phyloP scores from a whole-genome alignment of 23 tunicate species.

The Halocynthia aurantium region DNA sequence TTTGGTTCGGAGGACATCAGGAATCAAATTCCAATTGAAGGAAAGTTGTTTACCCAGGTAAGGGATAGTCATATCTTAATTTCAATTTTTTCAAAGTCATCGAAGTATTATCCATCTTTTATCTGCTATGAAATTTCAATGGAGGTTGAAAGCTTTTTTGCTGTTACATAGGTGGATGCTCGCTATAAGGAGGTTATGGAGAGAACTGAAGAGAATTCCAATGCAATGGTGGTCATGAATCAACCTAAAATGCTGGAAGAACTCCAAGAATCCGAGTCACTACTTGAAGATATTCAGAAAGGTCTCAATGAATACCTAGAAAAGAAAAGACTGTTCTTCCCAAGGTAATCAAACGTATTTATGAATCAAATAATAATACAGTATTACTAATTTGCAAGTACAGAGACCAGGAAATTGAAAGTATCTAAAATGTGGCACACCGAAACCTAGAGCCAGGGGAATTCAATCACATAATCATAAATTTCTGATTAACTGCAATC shows the following conservation, averaged over 20 bases:
- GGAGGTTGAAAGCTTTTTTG: conserved; percentile 8
- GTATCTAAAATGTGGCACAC: too few relatives aligned
- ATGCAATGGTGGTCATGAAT: conserved; percentile 66
- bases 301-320: conserved; percentile 77
- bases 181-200: conserved; percentile 53
- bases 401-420: too few relatives aligned
- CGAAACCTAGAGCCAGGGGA: too few relatives aligned
- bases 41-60: conserved; percentile 77
- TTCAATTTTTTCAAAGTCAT: neutral
- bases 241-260: conserved; percentile 63
- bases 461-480: too few relatives aligned
- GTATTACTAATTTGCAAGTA: too few relatives aligned
- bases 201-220: conserved; percentile 48
- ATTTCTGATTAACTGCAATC: too few relatives aligned
- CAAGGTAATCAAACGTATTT: conserved; percentile 30
- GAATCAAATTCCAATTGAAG: conserved; percentile 77
- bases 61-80: neutral
- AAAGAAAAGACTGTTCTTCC: conserved; percentile 73
- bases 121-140: neutral
- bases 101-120: neutral
- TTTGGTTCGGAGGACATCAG: conserved; percentile 91
- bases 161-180: conserved; percentile 45
- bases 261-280: conserved; percentile 49
- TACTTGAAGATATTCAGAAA: conserved; percentile 79
- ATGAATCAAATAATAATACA: too few relatives aligned